A percentile compares a stretch with the other conserved stretches of the same genome.
Conservation (phyloP, 2,113 vertebrate species). For the Phasianus colchicus region DNA sequence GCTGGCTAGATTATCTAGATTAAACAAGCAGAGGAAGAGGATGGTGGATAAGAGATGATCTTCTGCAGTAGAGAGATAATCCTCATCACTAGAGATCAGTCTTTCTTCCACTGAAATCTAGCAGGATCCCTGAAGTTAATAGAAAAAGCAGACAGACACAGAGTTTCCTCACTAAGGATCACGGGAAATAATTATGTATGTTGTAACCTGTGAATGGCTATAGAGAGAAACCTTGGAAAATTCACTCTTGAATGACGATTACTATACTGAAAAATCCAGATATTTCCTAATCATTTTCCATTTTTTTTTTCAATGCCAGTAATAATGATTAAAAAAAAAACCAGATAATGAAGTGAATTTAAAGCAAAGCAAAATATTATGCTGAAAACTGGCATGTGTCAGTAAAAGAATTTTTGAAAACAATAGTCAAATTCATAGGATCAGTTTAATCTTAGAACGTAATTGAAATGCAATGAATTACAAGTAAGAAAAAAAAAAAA, state of each 20-base stretch:
- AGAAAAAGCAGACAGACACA: not conserved
- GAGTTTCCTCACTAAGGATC: not conserved
- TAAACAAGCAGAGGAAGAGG: not conserved
- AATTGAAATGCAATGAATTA: not conserved
- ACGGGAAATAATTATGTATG: not conserved
- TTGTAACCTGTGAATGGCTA: not conserved
- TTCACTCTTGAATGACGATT: not conserved
- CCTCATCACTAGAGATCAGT: not conserved
- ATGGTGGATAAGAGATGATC: not conserved
- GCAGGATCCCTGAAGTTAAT: not conserved
- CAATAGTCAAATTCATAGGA: not conserved
- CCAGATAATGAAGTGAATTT: not conserved
- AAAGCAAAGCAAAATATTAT: not conserved
- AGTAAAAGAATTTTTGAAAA: not conserved
- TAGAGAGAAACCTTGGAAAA: not conserved
- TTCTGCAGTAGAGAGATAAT: not conserved
- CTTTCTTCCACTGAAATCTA: conserved; percentile 4
- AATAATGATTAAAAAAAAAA: not conserved
- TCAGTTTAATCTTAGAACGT: not conserved
- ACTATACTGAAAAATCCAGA: not conserved
- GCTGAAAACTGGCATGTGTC: not conserved
- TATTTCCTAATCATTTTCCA: not conserved
- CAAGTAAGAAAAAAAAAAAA: not conserved
- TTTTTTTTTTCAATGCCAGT: too few species aligned
- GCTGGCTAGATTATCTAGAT: not conserved